Percentiles rank a stretch among this genome's conserved stretches.
Evolutionary conservation across 2,888 invertebrate species (phyloP).

Genomic region (Pogonocherus hispidulus): DNA sequence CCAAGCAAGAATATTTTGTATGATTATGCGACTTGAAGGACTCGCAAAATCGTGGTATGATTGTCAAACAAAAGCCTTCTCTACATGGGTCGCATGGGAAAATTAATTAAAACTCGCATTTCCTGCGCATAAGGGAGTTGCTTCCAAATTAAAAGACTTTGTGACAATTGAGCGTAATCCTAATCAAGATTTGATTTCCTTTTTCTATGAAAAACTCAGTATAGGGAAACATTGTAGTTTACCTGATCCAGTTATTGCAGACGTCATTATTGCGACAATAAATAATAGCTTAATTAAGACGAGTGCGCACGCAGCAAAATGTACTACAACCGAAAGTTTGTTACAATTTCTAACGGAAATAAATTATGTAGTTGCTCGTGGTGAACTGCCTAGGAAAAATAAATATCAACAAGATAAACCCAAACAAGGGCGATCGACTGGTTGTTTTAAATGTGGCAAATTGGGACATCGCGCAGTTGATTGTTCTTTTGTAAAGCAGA

Average conservation of each 20-base stretch:
- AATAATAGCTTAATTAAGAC: constrained; percentile 9
- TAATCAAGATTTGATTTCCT: constrained; percentile 15
- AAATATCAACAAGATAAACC: constrained; percentile 13
- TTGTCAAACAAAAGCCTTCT: constrained; percentile 4
- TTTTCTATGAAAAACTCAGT: constrained; percentile 3
- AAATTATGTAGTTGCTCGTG: not conserved
- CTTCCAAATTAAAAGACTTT: constrained; percentile 2
- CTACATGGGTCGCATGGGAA: constrained; percentile 3
- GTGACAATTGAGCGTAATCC: constrained; percentile 13
- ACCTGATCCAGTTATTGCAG: constrained; percentile 4
- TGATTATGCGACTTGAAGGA: constrained; percentile 3
- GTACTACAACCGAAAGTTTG: constrained; percentile 1
- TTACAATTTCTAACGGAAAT: constrained; percentile 9
- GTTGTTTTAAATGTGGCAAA: constrained; percentile 11
- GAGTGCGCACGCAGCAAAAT: not conserved
- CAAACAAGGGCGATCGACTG: not conserved
- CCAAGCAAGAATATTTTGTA: constrained; percentile 11
- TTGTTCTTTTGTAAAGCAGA: constrained; percentile 1
- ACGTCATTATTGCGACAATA: constrained; percentile 12
- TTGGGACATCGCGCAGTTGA: not conserved
- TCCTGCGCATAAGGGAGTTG: not conserved
- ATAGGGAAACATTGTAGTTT: constrained; percentile 7
- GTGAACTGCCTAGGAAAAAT: not conserved
- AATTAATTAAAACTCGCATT: not conserved
- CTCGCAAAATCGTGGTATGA: constrained; percentile 19